Evolutionary conservation across 37 sponge, comb jelly and placozoan genomes (phyloP).

Genomic region (Ianthella basta): DNA sequence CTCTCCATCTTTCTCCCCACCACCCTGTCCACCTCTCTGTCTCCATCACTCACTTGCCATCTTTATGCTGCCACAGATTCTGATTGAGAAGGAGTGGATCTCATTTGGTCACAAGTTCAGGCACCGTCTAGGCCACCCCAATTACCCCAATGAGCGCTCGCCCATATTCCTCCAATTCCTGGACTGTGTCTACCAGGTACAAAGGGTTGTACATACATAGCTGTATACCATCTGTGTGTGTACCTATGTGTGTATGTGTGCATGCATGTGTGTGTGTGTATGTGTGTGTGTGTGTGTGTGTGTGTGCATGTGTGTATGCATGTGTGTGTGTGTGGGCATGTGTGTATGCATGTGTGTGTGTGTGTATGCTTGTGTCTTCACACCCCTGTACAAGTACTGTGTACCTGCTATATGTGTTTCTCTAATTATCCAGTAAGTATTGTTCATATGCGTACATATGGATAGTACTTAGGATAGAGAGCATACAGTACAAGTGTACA

Average conservation of each 20-base stretch:
- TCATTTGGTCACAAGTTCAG: slow-evolving; percentile 98
- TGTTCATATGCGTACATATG: too few relatives aligned
- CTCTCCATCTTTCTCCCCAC: too few relatives aligned
- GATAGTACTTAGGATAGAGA: too few relatives aligned
- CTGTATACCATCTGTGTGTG: neutral
- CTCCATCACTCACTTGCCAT: neutral
- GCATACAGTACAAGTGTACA: too few relatives aligned
- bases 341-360: too few relatives aligned
- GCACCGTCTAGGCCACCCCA: slow-evolving; percentile 85
- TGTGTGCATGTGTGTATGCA: neutral
- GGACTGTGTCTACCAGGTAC: slow-evolving; percentile 92
- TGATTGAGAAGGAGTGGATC: slow-evolving; percentile 99
- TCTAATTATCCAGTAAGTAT: too few relatives aligned
- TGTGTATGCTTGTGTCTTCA: neutral
- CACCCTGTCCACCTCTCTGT: too few relatives aligned
- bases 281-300: slow-evolving; percentile 9
- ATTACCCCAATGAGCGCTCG: slow-evolving; percentile 86
- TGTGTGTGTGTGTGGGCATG: too few relatives aligned
- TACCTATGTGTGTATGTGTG: neutral
- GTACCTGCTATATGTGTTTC: neutral
- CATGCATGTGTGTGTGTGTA: too few relatives aligned
- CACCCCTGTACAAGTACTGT: neutral
- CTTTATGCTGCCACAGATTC: slow-evolving; percentile 41
- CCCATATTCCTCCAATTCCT: slow-evolving; percentile 98
- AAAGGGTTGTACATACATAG: neutral